Percentiles rank a stretch among this genome's conserved stretches.
phyloP scores from a whole-genome alignment of 2,888 invertebrate genomes.

The Cantharis flavilabris region DNA sequence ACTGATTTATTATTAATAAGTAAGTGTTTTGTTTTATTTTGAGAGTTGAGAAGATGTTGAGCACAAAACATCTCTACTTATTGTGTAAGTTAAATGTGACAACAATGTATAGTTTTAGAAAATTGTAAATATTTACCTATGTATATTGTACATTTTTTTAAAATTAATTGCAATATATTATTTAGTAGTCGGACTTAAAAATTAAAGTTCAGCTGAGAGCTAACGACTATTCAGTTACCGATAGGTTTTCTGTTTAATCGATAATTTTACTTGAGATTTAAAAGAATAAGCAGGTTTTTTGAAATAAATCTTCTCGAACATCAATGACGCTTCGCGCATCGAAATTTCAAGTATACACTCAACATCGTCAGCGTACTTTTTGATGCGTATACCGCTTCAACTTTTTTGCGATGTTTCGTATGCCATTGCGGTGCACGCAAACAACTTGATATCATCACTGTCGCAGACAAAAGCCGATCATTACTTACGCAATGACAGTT shows the following conservation, averaged over 20 bases:
- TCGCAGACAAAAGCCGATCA: background rate
- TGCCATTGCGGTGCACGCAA: background rate
- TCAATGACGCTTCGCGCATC: background rate
- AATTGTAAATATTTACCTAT: slow-evolving; percentile 20
- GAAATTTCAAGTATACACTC: background rate
- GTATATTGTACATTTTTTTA: slow-evolving; percentile 10
- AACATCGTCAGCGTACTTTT: background rate
- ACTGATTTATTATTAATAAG: background rate
- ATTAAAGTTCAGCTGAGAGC: background rate
- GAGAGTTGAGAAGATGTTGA: background rate
- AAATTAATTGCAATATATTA: slow-evolving; percentile 21
- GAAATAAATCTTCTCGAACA: background rate
- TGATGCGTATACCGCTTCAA: background rate
- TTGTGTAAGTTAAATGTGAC: slow-evolving; percentile 2
- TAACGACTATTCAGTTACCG: background rate
- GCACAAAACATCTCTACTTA: background rate
- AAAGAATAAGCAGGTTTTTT: background rate
- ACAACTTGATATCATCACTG: background rate
- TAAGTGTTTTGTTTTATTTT: background rate
- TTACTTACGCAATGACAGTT: background rate
- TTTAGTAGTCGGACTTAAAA: background rate
- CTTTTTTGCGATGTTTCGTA: background rate
- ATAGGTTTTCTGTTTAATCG: background rate
- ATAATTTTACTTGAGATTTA: background rate
- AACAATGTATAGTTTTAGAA: slow-evolving; percentile 14